A percentile compares a stretch with the other conserved stretches of the same genome.
Conservation (phyloP, 2,113 vertebrate species). For the Notarius lentiginosus region DNA sequence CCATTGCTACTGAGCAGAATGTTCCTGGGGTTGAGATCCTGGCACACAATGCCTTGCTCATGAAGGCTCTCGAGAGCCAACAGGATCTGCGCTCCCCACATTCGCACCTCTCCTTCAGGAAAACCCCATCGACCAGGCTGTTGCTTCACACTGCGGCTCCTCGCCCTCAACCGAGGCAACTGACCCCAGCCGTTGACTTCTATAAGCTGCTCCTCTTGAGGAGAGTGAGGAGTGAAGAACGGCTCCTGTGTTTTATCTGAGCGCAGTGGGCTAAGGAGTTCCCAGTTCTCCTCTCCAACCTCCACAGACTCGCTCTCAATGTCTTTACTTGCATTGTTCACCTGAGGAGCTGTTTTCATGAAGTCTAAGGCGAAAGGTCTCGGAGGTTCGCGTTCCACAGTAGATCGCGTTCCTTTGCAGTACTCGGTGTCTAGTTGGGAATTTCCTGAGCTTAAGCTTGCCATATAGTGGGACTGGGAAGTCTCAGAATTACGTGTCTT, state of each 20-base stretch:
- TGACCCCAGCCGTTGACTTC: conserved; percentile 74
- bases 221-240: conserved; percentile 9
- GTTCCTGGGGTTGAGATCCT: conserved; percentile 94
- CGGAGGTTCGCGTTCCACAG: conserved; percentile 35
- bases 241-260: conserved; percentile 50
- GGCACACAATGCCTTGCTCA: conserved; percentile 91
- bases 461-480: conserved; percentile 32
- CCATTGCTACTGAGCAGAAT: conserved; percentile 86
- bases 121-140: conserved; percentile 68
- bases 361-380: conserved; percentile 38
- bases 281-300: conserved; percentile 56
- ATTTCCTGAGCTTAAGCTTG: conserved; percentile 53
- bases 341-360: conserved; percentile 35
- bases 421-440: conserved; percentile 43
- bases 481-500: neutral
- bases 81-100: conserved; percentile 91
- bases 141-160: conserved; percentile 29
- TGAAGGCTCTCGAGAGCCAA: conserved; percentile 91
- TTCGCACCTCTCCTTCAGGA: conserved; percentile 79
- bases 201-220: conserved; percentile 62
- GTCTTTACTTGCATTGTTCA: conserved; percentile 29
- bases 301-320: conserved; percentile 43
- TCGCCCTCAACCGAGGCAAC: conserved; percentile 53
- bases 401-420: conserved; percentile 33
- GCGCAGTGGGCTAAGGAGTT: conserved; percentile 56